Evolutionary conservation across 2,888 invertebrate species (phyloP), one percentile per base, ranked within the genome.

Genomic region (Acronicta psi): DNA sequence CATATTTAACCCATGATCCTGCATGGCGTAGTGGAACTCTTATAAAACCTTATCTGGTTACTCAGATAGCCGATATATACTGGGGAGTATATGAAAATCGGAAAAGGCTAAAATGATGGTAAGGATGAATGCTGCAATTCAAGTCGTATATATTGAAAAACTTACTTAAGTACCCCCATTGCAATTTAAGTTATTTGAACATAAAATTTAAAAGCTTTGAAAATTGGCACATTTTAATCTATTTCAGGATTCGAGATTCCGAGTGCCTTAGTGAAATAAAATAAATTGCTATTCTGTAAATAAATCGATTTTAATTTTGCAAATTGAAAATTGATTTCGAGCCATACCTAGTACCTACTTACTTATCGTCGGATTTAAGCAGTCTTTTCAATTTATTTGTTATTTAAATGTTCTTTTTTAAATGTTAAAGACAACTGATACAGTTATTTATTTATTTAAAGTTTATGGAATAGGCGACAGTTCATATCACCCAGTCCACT

Each of bases 401-500:
- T 23, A 31, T 38, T 14, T 31, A 18, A 18, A 34, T 16, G 0
- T 49, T 8, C 7, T 14, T 13, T 1, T 18, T 38, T 13, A 23
- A 29, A 4, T 18, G 9, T 50, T 8, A 31, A 38, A 16, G n/a
- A 40, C 13, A 14, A 0, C 1, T 6, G 25, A 8, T 9, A 0
- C 36, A 44, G 36, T 29, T 43, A 37, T 50, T 23, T 69, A 13
- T 8, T 29, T 11, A 29, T 29, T 10, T 11, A 4, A 20, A 2
- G 2, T 11, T 16, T 52, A 63, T 38, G 17, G 17, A 53, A 47
- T 50, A 53, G 31, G 17, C 16, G 16, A 46, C 18, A 23, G 36
- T 36, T 29, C 34, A 34, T 37, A 69, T 69, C 47, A 49, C 37
- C 49, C 40, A 31, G 66, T 46, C 20, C 66, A 46, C 59, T 70